These are phyloP conservation scores for Operophtera brumata DNA, from an alignment of 2,888 invertebrate genomes.

Conservation along the genomic window DNA sequence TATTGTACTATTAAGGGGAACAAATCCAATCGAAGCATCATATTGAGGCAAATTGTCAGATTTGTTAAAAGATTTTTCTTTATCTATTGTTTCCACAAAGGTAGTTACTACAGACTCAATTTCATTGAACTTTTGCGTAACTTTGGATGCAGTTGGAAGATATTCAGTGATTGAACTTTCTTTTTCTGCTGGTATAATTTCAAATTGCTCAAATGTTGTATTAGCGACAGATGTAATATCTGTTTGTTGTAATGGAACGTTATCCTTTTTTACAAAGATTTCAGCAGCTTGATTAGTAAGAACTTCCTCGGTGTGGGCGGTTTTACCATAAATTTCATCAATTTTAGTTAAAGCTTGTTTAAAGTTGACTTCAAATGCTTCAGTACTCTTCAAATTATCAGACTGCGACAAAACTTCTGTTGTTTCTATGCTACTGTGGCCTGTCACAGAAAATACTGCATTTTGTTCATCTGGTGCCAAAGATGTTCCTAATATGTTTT, in stretches of 20 bases:
- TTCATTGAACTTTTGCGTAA: slow-evolving; percentile 73
- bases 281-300: slow-evolving; percentile 55
- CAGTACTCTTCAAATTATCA: slow-evolving; percentile 70
- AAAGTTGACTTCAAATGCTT: slow-evolving; percentile 57
- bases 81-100: slow-evolving; percentile 77
- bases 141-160: slow-evolving; percentile 49
- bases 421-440: slow-evolving; percentile 75
- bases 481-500: slow-evolving; percentile 63
- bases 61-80: slow-evolving; percentile 74
- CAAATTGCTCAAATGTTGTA: slow-evolving; percentile 70
- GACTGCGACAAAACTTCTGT: slow-evolving; percentile 79
- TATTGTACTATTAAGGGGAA: slow-evolving; percentile 61
- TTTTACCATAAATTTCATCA: slow-evolving; percentile 69
- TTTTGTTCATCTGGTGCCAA: slow-evolving; percentile 65
- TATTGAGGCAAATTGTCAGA: slow-evolving; percentile 37
- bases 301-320: slow-evolving; percentile 61
- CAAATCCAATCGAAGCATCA: slow-evolving; percentile 53
- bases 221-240: slow-evolving; percentile 56
- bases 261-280: slow-evolving; percentile 51
- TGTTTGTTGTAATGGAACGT: slow-evolving; percentile 43
- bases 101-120: slow-evolving; percentile 80
- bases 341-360: slow-evolving; percentile 57
- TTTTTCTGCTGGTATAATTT: slow-evolving; percentile 74
- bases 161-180: slow-evolving; percentile 63
- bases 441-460: slow-evolving; percentile 63